Base-by-base conservation (phyloP, 2,888 invertebrate species). In the Protonemura montana region DNA sequence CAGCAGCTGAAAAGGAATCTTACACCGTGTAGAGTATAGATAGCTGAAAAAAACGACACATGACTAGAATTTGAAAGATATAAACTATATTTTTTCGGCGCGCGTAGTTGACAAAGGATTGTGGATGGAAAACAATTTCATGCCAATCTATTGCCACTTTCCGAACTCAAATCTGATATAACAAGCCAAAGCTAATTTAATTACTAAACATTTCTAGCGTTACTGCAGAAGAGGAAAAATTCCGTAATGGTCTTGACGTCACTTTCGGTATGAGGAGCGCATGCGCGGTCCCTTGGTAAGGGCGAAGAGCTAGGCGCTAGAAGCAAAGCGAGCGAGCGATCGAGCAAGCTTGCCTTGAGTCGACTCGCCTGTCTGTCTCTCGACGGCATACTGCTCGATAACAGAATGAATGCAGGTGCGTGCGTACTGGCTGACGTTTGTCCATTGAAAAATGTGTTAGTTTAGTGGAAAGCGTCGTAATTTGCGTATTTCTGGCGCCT, bases 261-360 rank as follows among this genome's bases (percentile, higher is more conserved):
- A 87, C 76, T 80, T 35, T 42, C 27, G 27, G 41, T 35, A 30
- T 30, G 21, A 16, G 77, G 81, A 86, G 85, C 87, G 87, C 87
- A 86, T 87, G 87, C 59, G 85, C 87, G 59, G 28, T 82, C 42
- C 86, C 87, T 86, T 87, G 87, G 87, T 80, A 86, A 86, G 87
- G 86, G 87, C 86, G 86, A 85, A 87, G 77, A 41, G 78, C 78
- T 78, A 27, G 78, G 26, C 78, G 28, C 78, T 78, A 6, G 78
- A 10, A 78, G 26, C 78, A 16, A n/a, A 25, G 76, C 76, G 21
- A 78, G 28, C 78, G 13, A n/a, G 2, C 59, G 59, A 59, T 10
- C 59, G 35, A 59, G 59, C 59, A 21, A 59, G 59, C 59, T 59
- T 59, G 59, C 35, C 35, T 35, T 35, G 35, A 10, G 5, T 35